These are phyloP conservation scores for Myotis lucifugus DNA, from an alignment of 2,113 vertebrate genomes.

Conservation along the genomic window DNA sequence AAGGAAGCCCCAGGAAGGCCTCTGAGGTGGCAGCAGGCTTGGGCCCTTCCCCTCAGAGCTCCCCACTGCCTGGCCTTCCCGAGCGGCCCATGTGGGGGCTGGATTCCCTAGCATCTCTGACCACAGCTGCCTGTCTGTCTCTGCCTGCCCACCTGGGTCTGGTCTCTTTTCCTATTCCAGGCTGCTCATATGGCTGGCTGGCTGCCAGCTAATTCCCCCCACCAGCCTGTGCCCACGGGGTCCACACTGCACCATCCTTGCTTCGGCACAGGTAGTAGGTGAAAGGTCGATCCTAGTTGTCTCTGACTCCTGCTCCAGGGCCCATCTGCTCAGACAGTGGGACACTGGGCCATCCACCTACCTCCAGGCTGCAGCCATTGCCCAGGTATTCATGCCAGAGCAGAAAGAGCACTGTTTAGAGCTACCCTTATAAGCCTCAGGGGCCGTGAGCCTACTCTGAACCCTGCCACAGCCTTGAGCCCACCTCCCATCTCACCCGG, in stretches of 20 bases:
- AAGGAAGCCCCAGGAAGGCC: neutral
- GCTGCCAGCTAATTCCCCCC: neutral
- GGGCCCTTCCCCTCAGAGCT: neutral
- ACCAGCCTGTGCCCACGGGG: neutral
- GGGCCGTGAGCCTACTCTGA: neutral
- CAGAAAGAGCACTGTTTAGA: neutral
- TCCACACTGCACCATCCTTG: neutral
- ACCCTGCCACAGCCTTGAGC: neutral
- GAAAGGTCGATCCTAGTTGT: neutral
- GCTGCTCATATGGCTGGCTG: neutral
- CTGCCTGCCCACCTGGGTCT: neutral
- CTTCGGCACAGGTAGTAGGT: neutral
- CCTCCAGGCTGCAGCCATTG: neutral
- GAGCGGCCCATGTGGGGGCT: neutral
- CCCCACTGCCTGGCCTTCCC: neutral
- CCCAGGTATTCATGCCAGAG: neutral
- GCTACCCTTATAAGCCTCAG: neutral
- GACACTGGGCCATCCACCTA: neutral
- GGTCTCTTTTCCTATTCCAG: neutral
- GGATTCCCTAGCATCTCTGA: neutral
- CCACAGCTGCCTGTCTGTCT: neutral
- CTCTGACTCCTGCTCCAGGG: neutral
- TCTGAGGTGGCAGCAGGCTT: too few species aligned
- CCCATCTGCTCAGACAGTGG: neutral
- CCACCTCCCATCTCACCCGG: neutral